Evolutionary conservation across 2,113 vertebrate species (phyloP), one percentile per base, ranked within the genome.

Genomic region (Erpornis zantholeuca): DNA sequence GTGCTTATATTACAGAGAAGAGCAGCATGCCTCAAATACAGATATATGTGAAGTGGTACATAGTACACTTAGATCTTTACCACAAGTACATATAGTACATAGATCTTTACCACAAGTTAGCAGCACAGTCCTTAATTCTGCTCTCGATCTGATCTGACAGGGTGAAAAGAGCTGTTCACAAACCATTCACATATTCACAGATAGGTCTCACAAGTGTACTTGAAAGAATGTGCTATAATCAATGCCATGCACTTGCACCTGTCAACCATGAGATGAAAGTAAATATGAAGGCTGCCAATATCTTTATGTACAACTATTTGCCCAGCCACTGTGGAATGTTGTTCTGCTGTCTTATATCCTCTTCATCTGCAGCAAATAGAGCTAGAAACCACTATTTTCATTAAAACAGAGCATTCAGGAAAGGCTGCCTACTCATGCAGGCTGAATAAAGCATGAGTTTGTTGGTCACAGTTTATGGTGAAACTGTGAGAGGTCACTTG

Each of bases 261-360:
- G 86, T 82, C 90, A 95, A 1, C 59, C 73, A n/a, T 24, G 35
- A 72, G 82, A 66, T 36, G 33, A 80, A 81, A 91, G 36, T 56
- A 87, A 92, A 90, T 27, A 38, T 81, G 75, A 92, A 90, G 77
- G 50, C 66, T 95, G 88, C 59, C 90, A 69, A 52, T 88, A 80
- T 50, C 38, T 90, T 93, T 76, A 61, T 71, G 38, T 65, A 45
- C 56, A 54, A 21, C 31, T 66, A 5, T 64, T 92, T 94, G 18
- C 52, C 52, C 69, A 85, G 40, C 25, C 35, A 36, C 28, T 12
- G 2, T 61, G 44, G 60, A 5, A 6, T 60, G 19, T 52, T 94
- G 25, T 86, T 86, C 38, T 85, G 44, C 52, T 84, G 59, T 73
- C 47, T 79, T 72, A 5, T 7, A 57, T 52, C 31, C 35, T 88